A percentile compares a stretch with the other conserved stretches of the same genome.
These are phyloP conservation scores for Drosophila ogumai DNA, from an alignment of 1,140 invertebrate species.

Conservation along the genomic window DNA sequence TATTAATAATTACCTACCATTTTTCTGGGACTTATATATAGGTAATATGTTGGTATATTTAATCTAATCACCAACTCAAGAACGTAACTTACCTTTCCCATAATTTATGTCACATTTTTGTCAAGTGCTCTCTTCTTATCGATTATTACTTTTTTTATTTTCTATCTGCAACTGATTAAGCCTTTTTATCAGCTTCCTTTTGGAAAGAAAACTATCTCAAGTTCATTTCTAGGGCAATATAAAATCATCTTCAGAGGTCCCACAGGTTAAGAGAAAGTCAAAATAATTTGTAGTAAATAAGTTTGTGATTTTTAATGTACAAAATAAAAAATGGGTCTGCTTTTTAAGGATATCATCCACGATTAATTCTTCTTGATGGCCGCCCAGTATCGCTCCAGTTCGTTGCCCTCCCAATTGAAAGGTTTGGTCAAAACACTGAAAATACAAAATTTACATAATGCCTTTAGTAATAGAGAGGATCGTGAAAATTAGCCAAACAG, in stretches of 20 bases:
- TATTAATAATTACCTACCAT: no score
- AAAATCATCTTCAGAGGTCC: slow-evolving; percentile 4
- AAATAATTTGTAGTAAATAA: not conserved
- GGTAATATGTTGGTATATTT: not conserved
- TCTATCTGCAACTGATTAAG: slow-evolving; percentile 16
- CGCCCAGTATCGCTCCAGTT: slow-evolving; percentile 72
- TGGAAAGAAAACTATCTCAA: slow-evolving; percentile 19
- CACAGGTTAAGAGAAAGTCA: not conserved
- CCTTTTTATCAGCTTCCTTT: slow-evolving; percentile 9
- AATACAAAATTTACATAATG: slow-evolving; percentile 50
- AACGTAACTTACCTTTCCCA: slow-evolving; percentile 12
- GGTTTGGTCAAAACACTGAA: slow-evolving; percentile 75
- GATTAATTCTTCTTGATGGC: slow-evolving; percentile 57
- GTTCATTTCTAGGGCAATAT: slow-evolving; percentile 37
- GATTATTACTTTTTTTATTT: slow-evolving; percentile 8
- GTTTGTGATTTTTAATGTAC: not conserved
- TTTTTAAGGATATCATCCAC: not conserved
- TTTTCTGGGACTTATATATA: no score
- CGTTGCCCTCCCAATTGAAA: slow-evolving; percentile 78
- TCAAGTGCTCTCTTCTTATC: slow-evolving; percentile 15
- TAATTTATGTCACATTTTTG: slow-evolving; percentile 18
- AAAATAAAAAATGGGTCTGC: no score
- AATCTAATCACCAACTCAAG: not conserved
- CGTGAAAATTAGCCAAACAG: slow-evolving; percentile 40
- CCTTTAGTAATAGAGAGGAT: slow-evolving; percentile 31